Evolutionary conservation across 2,888 invertebrate genomes (phyloP).

Genomic region (Dioctria rufipes): DNA sequence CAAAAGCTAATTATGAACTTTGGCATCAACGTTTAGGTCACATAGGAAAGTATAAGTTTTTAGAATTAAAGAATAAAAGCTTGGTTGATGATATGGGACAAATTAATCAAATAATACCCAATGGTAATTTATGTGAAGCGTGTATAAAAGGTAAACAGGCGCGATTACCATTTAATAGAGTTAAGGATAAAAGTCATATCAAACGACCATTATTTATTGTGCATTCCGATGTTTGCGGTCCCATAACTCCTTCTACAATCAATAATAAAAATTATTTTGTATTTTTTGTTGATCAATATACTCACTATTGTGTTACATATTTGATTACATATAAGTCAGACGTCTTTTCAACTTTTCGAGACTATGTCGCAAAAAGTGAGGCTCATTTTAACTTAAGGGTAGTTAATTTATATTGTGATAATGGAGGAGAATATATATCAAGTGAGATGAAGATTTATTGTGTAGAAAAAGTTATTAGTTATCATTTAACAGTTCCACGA

Average conservation of each 20-base stretch:
- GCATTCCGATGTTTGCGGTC: conserved; percentile 66
- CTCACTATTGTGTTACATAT: too few relatives aligned
- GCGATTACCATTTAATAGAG: conserved; percentile 65
- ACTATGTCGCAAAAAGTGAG: too few relatives aligned
- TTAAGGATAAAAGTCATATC: conserved; percentile 61
- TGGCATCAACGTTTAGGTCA: conserved; percentile 61
- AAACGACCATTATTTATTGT: conserved; percentile 65
- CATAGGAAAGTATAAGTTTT: conserved; percentile 59
- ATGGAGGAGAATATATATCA: conserved; percentile 65
- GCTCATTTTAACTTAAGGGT: too few relatives aligned
- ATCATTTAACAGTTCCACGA: conserved; percentile 67
- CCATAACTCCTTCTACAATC: conserved; percentile 64
- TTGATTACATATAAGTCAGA: too few relatives aligned
- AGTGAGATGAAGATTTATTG: conserved; percentile 64
- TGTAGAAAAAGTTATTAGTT: conserved; percentile 64
- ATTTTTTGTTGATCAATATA: conserved; percentile 65
- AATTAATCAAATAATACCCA: conserved; percentile 54
- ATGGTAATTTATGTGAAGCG: conserved; percentile 64
- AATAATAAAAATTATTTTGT: conserved; percentile 65
- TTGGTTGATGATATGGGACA: conserved; percentile 58
- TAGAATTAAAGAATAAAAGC: conserved; percentile 58
- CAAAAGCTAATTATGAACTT: too few relatives aligned
- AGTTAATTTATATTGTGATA: conserved; percentile 64
- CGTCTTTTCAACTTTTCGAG: too few relatives aligned
- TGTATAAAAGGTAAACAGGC: conserved; percentile 67